Percentiles rank a stretch among this genome's conserved stretches.
Evolutionary conservation across 2,888 invertebrate species (phyloP).

Genomic region (Antitype chi): DNA sequence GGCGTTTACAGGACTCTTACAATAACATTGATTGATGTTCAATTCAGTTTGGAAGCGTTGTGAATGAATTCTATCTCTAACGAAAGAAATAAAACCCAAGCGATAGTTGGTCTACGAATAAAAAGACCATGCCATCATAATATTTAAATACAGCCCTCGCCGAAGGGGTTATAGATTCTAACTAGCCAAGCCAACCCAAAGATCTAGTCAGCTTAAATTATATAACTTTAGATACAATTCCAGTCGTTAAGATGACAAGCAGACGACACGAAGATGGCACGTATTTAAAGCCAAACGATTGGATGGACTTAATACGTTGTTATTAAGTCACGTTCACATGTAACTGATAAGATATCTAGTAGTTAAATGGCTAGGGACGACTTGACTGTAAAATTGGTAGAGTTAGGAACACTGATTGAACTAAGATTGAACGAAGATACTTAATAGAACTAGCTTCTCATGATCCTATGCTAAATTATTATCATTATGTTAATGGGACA

Average conservation of each 20-base stretch:
- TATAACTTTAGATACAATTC: constrained; percentile 17
- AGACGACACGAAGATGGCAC: constrained; percentile 36
- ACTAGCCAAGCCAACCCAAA: constrained; percentile 4
- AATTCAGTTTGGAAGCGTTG: no score
- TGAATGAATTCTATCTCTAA: no score
- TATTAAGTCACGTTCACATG: constrained; percentile 50
- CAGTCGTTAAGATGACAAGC: constrained; percentile 36
- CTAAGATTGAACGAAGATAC: background rate
- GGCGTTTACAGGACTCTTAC: no score
- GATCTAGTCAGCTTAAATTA: constrained; percentile 19
- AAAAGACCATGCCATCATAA: background rate
- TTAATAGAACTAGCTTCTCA: background rate
- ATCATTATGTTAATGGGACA: background rate
- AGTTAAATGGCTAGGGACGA: constrained; percentile 17
- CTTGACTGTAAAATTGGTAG: constrained; percentile 4
- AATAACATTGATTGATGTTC: no score
- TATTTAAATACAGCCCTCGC: background rate
- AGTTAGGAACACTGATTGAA: constrained; percentile 9
- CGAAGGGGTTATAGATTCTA: background rate
- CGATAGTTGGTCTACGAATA: no score
- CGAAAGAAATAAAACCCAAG: background rate
- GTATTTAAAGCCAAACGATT: constrained; percentile 39
- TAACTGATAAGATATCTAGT: constrained; percentile 49
- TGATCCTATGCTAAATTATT: background rate
- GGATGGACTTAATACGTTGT: constrained; percentile 33